A percentile compares a stretch with the other conserved stretches of the same genome.
phyloP scores from a whole-genome alignment of 2,888 invertebrate genomes.

The Hemicrepidius hirtus region DNA sequence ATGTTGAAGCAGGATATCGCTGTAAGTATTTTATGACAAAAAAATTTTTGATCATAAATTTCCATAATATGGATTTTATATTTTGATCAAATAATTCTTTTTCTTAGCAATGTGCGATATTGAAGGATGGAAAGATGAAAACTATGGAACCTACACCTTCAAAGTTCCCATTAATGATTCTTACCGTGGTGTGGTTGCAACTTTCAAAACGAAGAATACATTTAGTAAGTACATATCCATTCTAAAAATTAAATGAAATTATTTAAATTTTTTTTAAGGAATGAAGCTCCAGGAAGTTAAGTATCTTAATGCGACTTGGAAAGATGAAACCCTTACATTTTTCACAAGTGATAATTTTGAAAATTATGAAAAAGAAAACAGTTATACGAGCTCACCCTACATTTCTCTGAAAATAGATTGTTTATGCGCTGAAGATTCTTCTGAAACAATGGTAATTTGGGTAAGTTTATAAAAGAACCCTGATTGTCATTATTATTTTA shows the following conservation, averaged over 20 bases:
- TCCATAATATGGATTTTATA: too few relatives aligned
- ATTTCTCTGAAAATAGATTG: not conserved
- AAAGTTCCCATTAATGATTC: constrained; percentile 24
- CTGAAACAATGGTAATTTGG: constrained; percentile 22
- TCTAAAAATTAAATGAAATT: too few relatives aligned
- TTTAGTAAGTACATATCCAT: not conserved
- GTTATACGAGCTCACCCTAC: not conserved
- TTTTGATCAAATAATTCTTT: not conserved
- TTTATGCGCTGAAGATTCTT: constrained; percentile 14
- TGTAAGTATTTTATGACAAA: constrained; percentile 13
- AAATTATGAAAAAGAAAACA: constrained; percentile 27
- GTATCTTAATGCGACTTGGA: constrained; percentile 30
- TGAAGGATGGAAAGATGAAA: not conserved
- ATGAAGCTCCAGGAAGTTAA: not conserved
- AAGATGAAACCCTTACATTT: constrained; percentile 20
- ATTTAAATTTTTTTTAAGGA: constrained; percentile 21
- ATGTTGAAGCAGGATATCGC: not conserved
- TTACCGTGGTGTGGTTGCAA: constrained; percentile 19
- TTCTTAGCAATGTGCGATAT: constrained; percentile 31
- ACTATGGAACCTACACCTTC: not conserved
- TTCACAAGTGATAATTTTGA: constrained; percentile 25
- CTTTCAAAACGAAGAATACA: constrained; percentile 29
- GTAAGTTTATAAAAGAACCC: too few relatives aligned
- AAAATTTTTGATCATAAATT: too few relatives aligned
- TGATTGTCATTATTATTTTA: constrained; percentile 24